Percentiles rank a stretch among this genome's conserved stretches.
These are phyloP conservation scores for Nomada hirtipes DNA, from an alignment of 2,888 invertebrate species.

Conservation along the genomic window DNA sequence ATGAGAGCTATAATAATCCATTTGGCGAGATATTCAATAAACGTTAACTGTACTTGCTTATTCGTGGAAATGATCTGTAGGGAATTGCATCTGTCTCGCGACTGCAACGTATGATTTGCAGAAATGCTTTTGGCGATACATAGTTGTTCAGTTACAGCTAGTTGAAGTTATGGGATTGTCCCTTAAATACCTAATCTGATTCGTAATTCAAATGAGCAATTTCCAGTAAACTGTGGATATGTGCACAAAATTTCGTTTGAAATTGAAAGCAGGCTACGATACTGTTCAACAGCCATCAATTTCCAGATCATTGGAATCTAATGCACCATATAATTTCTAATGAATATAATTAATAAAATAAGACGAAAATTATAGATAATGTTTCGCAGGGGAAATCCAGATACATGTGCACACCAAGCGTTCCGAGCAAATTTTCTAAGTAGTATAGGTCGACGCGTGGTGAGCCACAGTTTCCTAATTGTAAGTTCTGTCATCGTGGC, in stretches of 20 bases:
- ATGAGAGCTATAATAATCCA: neutral
- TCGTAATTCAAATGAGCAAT: constrained; percentile 9
- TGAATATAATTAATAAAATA: neutral
- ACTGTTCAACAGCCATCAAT: neutral
- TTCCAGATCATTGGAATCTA: neutral
- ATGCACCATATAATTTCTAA: neutral
- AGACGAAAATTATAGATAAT: too few species aligned
- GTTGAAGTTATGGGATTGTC: neutral
- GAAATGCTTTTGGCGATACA: neutral
- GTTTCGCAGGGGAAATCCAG: too few species aligned
- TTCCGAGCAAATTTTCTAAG: too few species aligned
- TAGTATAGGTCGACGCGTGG: too few species aligned
- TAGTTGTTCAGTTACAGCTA: neutral
- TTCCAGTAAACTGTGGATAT: neutral
- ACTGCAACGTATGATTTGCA: neutral
- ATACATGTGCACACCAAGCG: too few species aligned
- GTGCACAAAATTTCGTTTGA: neutral
- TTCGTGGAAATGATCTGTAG: neutral
- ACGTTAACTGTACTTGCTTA: neutral
- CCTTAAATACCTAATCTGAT: neutral
- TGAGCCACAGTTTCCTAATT: too few species aligned
- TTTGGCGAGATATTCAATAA: constrained; percentile 3
- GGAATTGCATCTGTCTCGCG: neutral
- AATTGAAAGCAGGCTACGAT: neutral
- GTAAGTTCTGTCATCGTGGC: too few species aligned